These are phyloP conservation scores for Diarsia rubi DNA, from an alignment of 2,888 invertebrate genomes.

Conservation along the genomic window DNA sequence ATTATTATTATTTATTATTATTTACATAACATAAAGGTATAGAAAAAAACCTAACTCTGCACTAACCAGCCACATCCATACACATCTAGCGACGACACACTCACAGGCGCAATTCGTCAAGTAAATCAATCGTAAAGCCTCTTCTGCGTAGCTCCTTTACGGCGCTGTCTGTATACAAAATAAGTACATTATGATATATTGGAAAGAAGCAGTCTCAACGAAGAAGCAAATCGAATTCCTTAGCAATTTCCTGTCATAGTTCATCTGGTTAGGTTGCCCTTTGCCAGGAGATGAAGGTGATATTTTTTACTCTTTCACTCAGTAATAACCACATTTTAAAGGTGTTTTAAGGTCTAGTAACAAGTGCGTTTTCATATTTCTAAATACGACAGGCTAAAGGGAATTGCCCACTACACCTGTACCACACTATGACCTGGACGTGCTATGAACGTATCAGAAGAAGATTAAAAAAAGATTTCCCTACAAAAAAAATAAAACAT, in stretches of 20 bases:
- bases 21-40: too few relatives aligned
- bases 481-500: too few relatives aligned
- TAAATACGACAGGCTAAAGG: background rate
- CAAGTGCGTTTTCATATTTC: background rate
- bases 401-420: background rate
- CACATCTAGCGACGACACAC: background rate
- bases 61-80: background rate
- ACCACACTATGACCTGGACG: background rate
- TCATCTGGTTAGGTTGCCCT: slow-evolving; percentile 38
- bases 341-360: background rate
- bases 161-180: slow-evolving; percentile 37
- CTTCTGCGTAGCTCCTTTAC: slow-evolving; percentile 24
- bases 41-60: background rate
- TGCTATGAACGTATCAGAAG: too few relatives aligned
- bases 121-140: slow-evolving; percentile 33
- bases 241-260: slow-evolving; percentile 62
- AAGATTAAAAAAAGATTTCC: too few relatives aligned
- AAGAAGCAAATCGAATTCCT: slow-evolving; percentile 55
- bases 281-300: slow-evolving; percentile 19
- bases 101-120: slow-evolving; percentile 10
- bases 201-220: slow-evolving; percentile 28
- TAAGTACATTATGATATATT: slow-evolving; percentile 49
- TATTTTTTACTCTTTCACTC: background rate
- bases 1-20: too few relatives aligned
- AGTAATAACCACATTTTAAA: background rate